Conservation (phyloP, 2,113 vertebrate species). For the Stictonetta naevosa region DNA sequence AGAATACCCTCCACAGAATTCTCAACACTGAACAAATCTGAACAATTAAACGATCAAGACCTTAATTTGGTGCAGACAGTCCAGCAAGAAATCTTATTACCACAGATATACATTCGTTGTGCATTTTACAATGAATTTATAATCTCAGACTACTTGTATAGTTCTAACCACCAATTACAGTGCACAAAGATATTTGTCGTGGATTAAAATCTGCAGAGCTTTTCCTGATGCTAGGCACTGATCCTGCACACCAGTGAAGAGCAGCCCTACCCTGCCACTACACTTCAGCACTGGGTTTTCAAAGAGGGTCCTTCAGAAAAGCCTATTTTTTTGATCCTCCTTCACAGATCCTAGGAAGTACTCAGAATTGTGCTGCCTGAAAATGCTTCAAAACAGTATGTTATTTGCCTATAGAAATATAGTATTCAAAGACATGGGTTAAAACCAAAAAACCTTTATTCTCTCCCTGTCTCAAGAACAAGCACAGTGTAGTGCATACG, state of each 20-base stretch:
- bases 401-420: background rate
- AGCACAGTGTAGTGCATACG: fast-evolving
- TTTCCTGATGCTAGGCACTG: background rate
- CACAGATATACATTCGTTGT: background rate
- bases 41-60: background rate
- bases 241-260: background rate
- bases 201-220: background rate
- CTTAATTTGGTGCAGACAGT: background rate
- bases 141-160: background rate
- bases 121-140: background rate
- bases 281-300: background rate
- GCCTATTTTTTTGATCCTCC: background rate
- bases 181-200: background rate
- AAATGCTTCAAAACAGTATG: background rate
- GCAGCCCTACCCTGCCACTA: background rate
- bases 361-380: background rate
- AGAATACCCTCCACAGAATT: background rate
- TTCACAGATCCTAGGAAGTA: background rate
- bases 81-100: background rate
- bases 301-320: background rate
- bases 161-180: background rate
- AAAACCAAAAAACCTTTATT: background rate
- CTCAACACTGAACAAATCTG: background rate
- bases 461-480: background rate
- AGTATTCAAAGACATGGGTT: background rate